Percentiles rank a stretch among this genome's conserved stretches.
Conservation (phyloP, 2,888 invertebrate species). For the Tipula confusa region DNA sequence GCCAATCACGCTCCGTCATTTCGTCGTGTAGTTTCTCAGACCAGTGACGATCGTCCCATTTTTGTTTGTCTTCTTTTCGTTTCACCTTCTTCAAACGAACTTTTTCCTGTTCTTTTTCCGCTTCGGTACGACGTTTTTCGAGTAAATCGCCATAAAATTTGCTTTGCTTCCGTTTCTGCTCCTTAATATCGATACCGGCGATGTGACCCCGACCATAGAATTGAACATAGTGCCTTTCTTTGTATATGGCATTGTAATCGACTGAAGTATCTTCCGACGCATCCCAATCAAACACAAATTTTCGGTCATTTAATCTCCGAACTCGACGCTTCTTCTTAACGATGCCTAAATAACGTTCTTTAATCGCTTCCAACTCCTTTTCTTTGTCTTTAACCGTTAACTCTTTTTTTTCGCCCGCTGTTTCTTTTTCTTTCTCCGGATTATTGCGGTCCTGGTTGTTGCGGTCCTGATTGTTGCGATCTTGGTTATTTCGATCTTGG, state of each 20-base stretch:
- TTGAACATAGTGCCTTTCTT: conserved; percentile 94
- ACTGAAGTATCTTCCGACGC: conserved; percentile 96
- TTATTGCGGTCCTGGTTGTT: background rate
- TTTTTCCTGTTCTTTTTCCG: conserved; percentile 95
- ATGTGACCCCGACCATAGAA: conserved; percentile 97
- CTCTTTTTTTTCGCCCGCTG: background rate
- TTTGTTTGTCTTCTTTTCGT: conserved; percentile 94
- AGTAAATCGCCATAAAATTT: conserved; percentile 95
- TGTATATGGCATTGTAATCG: conserved; percentile 96
- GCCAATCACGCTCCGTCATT: conserved; percentile 99
- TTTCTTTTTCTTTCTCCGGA: background rate
- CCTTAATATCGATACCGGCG: conserved; percentile 97
- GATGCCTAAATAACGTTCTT: conserved; percentile 90
- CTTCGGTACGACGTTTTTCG: conserved; percentile 91
- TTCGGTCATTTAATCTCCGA: conserved; percentile 90
- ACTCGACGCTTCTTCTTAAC: conserved; percentile 90
- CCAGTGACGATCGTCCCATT: conserved; percentile 99
- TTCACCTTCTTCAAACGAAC: conserved; percentile 86
- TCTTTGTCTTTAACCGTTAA: conserved; percentile 69
- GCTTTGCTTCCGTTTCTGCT: conserved; percentile 90
- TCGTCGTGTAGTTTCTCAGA: conserved; percentile 88
- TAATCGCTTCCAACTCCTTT: conserved; percentile 90
- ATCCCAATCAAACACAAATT: conserved; percentile 99
- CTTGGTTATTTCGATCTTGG: background rate
- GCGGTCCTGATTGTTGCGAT: background rate